phyloP scores from a whole-genome alignment of 2,113 vertebrate genomes.

The Hydrolagus affinis region DNA sequence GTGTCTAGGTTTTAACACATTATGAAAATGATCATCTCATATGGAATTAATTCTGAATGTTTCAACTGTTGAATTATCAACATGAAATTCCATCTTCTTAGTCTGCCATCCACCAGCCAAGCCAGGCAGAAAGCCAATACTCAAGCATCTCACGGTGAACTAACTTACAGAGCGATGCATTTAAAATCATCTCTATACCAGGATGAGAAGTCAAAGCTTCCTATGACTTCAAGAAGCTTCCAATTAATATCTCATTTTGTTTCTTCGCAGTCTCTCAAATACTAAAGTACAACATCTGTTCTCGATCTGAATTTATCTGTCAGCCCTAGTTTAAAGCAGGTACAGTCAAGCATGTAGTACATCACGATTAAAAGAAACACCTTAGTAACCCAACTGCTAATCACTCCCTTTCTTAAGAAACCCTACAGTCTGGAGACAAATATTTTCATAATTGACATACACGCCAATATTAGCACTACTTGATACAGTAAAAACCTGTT shows the following conservation, averaged over 20 bases:
- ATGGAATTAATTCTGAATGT: slow-evolving; percentile 17
- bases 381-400: slow-evolving; percentile 28
- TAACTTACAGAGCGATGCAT: slow-evolving; percentile 33
- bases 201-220: slow-evolving; percentile 30
- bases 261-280: slow-evolving; percentile 35
- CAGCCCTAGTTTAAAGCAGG: slow-evolving; percentile 32
- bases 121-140: slow-evolving; percentile 43
- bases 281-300: slow-evolving; percentile 37
- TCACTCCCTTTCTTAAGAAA: not conserved
- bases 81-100: slow-evolving; percentile 28
- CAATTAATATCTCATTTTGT: slow-evolving; percentile 37
- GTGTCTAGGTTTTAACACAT: not conserved
- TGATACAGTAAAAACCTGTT: no score
- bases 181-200: slow-evolving; percentile 35
- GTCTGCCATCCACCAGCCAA: slow-evolving; percentile 22
- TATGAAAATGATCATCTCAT: slow-evolving; percentile 20
- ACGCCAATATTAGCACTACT: no score
- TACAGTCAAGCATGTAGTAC: slow-evolving; percentile 26
- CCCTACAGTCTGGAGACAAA: not conserved
- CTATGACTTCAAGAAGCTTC: slow-evolving; percentile 34
- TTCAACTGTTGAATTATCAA: slow-evolving; percentile 24
- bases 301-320: slow-evolving; percentile 32
- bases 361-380: slow-evolving; percentile 35
- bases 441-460: not conserved
- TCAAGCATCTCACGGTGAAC: slow-evolving; percentile 40